A percentile compares a stretch with the other conserved stretches of the same genome.
These are phyloP conservation scores for Cistogaster globosa DNA, from an alignment of 2,888 invertebrate genomes.

Conservation along the genomic window DNA sequence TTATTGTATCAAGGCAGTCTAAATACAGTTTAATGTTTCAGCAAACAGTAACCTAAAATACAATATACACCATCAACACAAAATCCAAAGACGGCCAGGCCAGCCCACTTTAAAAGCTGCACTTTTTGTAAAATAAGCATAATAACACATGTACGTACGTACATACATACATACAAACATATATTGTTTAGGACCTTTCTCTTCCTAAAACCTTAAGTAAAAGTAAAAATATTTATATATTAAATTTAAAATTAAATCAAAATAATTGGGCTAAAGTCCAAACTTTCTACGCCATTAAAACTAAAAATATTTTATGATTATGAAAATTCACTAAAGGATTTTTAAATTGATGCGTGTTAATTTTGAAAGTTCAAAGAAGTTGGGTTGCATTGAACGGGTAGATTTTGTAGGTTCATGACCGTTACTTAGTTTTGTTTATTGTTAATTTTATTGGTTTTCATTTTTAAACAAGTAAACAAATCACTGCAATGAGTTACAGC, in stretches of 20 bases:
- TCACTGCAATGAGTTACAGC: too few relatives aligned
- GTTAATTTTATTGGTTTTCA: too few relatives aligned
- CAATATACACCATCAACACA: not conserved
- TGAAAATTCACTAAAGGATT: too few relatives aligned
- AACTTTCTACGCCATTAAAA: too few relatives aligned
- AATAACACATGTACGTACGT: too few relatives aligned
- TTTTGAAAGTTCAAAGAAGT: too few relatives aligned
- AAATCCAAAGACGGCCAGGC: not conserved
- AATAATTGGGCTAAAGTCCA: not conserved
- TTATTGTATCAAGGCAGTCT: not conserved
- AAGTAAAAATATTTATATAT: not conserved
- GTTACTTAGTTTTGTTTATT: too few relatives aligned
- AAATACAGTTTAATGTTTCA: not conserved
- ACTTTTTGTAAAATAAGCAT: not conserved
- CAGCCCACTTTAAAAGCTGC: conserved; percentile 28
- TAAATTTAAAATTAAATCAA: not conserved
- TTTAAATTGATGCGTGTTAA: too few relatives aligned
- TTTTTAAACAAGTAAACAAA: too few relatives aligned
- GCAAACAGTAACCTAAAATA: conserved; percentile 28
- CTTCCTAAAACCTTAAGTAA: conserved; percentile 39
- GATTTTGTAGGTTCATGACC: too few relatives aligned
- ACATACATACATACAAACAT: not conserved
- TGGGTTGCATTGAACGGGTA: too few relatives aligned
- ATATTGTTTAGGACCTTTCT: conserved; percentile 60
- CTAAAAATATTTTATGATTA: too few relatives aligned